Conservation (phyloP, 2,888 invertebrate species). For the Electrophaes corylata region DNA sequence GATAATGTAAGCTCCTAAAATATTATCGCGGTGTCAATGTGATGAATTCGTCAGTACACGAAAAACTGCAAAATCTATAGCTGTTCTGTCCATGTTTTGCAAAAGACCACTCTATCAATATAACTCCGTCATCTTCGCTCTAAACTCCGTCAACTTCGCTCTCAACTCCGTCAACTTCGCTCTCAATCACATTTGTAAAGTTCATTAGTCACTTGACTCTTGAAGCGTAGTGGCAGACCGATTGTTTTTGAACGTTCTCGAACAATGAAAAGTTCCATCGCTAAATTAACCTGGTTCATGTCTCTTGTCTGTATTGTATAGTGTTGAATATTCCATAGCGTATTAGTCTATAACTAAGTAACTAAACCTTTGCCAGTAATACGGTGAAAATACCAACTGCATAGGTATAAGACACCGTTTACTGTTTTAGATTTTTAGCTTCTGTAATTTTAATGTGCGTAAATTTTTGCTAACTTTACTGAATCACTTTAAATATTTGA, state of each 20-base stretch:
- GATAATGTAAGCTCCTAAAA: not conserved
- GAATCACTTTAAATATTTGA: too few species aligned
- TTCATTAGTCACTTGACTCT: conserved; percentile 13
- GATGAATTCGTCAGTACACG: not conserved
- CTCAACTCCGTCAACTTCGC: not conserved
- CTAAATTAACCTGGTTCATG: not conserved
- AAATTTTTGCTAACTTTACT: too few species aligned
- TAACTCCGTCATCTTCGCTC: too few species aligned
- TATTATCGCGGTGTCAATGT: not conserved
- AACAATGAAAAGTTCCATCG: not conserved
- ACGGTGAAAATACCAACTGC: too few species aligned
- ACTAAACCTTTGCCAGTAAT: too few species aligned
- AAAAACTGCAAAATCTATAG: not conserved
- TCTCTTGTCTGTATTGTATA: not conserved
- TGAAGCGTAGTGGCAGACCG: conserved; percentile 1
- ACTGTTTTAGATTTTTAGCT: too few species aligned
- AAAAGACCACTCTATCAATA: not conserved
- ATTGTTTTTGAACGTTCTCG: conserved; percentile 4
- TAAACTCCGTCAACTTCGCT: too few species aligned
- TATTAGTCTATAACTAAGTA: too few species aligned
- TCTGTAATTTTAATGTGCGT: too few species aligned
- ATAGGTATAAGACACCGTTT: too few species aligned
- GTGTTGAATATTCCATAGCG: not conserved
- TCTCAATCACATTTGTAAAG: conserved; percentile 11
- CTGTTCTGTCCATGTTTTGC: not conserved